phyloP scores from a whole-genome alignment of 2,113 vertebrate genomes.

The Zosterops hypoxanthus region DNA sequence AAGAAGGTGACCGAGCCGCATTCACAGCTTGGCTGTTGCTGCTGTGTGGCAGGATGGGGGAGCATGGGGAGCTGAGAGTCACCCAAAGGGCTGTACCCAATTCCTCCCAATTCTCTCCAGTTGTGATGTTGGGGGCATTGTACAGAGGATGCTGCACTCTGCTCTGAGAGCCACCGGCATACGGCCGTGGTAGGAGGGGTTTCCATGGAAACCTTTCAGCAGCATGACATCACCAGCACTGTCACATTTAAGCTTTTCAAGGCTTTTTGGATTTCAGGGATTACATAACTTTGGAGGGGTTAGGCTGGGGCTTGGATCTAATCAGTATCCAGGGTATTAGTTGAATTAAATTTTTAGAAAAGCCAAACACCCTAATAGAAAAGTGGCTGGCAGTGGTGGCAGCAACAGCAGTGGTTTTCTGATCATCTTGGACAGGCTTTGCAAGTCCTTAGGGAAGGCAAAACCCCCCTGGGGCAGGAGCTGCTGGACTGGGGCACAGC shows the following conservation, averaged over 20 bases:
- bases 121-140: background rate
- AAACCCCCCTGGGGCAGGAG: background rate
- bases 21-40: background rate
- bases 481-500: background rate
- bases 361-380: background rate
- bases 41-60: accelerated
- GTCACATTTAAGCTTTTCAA: constrained; percentile 43
- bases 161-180: background rate
- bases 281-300: constrained; percentile 36
- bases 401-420: background rate
- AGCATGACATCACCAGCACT: constrained; percentile 47
- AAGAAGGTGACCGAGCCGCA: accelerated
- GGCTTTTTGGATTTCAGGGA: constrained; percentile 42
- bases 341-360: background rate
- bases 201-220: constrained; percentile 58
- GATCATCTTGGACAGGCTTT: background rate
- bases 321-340: constrained; percentile 21
- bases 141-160: background rate
- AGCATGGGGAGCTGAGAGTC: background rate
- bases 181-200: background rate
- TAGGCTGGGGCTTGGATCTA: constrained; percentile 33
- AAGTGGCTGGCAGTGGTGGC: background rate
- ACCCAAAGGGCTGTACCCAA: accelerated
- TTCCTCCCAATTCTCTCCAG: background rate
- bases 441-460: background rate